Conservation (phyloP, 2,113 vertebrate genomes). For the Gnathonemus longibarbis region DNA sequence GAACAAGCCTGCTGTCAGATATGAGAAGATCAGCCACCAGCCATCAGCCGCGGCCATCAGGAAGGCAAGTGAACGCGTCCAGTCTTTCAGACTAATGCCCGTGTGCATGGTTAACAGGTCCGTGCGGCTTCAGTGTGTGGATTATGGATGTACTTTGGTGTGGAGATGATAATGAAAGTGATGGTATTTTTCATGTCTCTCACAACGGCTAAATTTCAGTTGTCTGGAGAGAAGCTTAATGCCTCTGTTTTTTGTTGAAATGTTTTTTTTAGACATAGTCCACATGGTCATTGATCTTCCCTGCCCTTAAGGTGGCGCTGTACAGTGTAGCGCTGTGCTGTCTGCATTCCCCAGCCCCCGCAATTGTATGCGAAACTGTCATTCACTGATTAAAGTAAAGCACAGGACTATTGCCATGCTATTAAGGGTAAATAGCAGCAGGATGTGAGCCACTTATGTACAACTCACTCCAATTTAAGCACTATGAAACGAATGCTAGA, state of each 20-base stretch:
- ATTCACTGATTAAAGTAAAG: background rate
- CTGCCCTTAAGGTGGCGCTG: background rate
- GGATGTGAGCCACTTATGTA: background rate
- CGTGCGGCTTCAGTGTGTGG: background rate
- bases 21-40: slow-evolving; percentile 58
- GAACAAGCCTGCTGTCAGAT: slow-evolving; percentile 56
- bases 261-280: background rate
- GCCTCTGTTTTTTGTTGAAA: background rate
- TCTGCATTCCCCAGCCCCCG: background rate
- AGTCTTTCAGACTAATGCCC: no score
- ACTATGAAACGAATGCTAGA: background rate
- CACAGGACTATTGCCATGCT: background rate
- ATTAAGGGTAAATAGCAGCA: background rate
- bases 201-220: background rate
- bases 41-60: slow-evolving; percentile 70
- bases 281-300: background rate
- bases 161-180: background rate
- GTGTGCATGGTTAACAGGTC: background rate
- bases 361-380: background rate
- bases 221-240: background rate
- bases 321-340: background rate
- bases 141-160: background rate
- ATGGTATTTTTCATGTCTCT: background rate
- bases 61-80: slow-evolving; percentile 58
- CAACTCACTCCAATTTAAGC: background rate